phyloP scores from a whole-genome alignment of 2,888 invertebrate genomes.

The Spodoptera littoralis region DNA sequence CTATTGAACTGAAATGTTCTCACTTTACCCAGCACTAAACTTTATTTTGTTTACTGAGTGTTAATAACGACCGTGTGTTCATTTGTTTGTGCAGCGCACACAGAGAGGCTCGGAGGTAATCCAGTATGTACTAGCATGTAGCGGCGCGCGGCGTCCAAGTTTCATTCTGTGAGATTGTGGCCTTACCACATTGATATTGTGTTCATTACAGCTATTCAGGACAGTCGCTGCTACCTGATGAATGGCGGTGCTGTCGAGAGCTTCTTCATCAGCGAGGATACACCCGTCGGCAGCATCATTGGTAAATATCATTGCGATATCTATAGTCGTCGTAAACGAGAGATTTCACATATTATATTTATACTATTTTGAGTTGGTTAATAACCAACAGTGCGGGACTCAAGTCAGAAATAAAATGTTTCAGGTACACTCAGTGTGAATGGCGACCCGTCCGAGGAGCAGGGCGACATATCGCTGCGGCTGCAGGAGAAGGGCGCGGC shows the following conservation, averaged over 20 bases:
- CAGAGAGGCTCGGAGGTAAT: constrained; percentile 56
- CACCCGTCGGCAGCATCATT: constrained; percentile 93
- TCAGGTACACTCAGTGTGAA: constrained; percentile 92
- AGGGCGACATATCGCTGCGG: constrained; percentile 93
- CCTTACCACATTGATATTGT: constrained; percentile 4
- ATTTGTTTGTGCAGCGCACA: constrained; percentile 58
- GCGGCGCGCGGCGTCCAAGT: constrained; percentile 6
- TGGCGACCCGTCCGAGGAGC: constrained; percentile 92
- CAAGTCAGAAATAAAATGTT: not conserved
- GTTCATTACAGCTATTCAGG: constrained; percentile 91
- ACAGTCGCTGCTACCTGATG: constrained; percentile 96
- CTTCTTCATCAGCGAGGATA: constrained; percentile 96
- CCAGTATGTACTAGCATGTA: constrained; percentile 32
- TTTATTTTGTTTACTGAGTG: too few species aligned
- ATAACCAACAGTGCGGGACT: not conserved
- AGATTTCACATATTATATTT: too few species aligned
- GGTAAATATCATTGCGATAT: constrained; percentile 80
- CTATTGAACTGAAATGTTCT: too few species aligned
- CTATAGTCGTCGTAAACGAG: constrained; percentile 6
- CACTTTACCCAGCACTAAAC: too few species aligned
- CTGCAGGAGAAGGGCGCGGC: constrained; percentile 95
- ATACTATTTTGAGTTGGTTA: too few species aligned
- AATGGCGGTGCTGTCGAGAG: constrained; percentile 97
- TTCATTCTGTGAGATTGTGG: not conserved
- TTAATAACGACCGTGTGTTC: constrained; percentile 21